Conservation (phyloP, 2,797 vertebrate genomes). For the Cetoscarus ocellatus region DNA sequence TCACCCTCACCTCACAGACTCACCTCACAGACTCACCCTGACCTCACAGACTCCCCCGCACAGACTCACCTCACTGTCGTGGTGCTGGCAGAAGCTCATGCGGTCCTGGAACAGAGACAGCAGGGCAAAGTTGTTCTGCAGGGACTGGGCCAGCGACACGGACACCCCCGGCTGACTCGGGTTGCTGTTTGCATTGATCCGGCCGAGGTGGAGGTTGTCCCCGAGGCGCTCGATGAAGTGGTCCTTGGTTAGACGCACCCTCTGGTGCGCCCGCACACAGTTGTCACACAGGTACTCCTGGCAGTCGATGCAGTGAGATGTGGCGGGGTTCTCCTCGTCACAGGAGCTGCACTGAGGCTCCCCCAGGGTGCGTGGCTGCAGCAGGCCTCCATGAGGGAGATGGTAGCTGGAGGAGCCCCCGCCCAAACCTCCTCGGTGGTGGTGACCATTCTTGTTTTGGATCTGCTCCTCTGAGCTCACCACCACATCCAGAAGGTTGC, state of each 20-base stretch:
- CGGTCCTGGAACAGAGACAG: conserved; percentile 91
- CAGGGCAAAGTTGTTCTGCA: conserved; percentile 88
- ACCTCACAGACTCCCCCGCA: too few relatives aligned
- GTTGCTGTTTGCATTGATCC: conserved; percentile 69
- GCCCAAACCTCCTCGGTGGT: conserved; percentile 65
- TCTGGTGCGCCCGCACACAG: conserved; percentile 93
- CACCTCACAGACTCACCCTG: too few relatives aligned
- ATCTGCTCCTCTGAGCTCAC: conserved; percentile 89
- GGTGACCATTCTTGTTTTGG: conserved; percentile 85
- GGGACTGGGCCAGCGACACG: conserved; percentile 78
- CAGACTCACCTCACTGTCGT: conserved; percentile 89
- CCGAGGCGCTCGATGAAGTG: conserved; percentile 93
- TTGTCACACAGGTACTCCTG: conserved; percentile 95
- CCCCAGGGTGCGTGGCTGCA: conserved; percentile 81
- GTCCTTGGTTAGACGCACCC: conserved; percentile 94
- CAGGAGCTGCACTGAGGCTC: conserved; percentile 93
- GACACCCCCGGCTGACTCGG: conserved; percentile 61
- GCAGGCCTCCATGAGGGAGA: conserved; percentile 74
- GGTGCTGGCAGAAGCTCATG: conserved; percentile 92
- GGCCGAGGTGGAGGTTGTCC: conserved; percentile 72
- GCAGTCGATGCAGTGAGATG: conserved; percentile 94
- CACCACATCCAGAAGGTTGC: conserved; percentile 93
- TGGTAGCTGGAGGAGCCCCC: conserved; percentile 70
- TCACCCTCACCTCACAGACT: too few relatives aligned
- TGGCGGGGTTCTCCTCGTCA: conserved; percentile 91